A percentile compares a stretch with the other conserved stretches of the same genome.
Evolutionary conservation across 2,797 vertebrate species (phyloP).

Genomic region (Enteromius paludinosus): DNA sequence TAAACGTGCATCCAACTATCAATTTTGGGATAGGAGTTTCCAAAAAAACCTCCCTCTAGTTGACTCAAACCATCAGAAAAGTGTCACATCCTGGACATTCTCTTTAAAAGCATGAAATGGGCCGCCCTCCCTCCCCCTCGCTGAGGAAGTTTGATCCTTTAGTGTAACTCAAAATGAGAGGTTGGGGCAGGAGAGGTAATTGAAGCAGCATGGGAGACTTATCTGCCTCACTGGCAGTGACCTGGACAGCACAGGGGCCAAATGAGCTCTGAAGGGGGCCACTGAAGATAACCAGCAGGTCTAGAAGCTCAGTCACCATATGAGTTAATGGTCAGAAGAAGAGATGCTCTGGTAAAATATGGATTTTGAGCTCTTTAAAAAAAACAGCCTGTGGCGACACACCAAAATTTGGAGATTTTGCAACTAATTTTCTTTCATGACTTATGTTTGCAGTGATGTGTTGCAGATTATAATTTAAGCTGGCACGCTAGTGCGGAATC

Average conservation of each 20-base stretch:
- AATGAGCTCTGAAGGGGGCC: slow-evolving; percentile 74
- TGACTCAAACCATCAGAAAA: slow-evolving; percentile 54
- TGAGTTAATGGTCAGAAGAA: slow-evolving; percentile 30
- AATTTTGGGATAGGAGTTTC: slow-evolving; percentile 62
- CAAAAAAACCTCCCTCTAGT: slow-evolving; percentile 64
- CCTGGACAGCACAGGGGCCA: slow-evolving; percentile 73
- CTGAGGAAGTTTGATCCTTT: slow-evolving; percentile 23
- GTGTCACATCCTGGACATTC: slow-evolving; percentile 39
- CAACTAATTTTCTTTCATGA: not conserved
- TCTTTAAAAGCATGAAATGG: slow-evolving; percentile 29
- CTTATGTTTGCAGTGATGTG: not conserved
- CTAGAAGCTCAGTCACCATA: slow-evolving; percentile 63
- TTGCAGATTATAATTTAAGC: not conserved
- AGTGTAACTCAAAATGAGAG: slow-evolving; percentile 38
- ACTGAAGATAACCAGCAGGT: slow-evolving; percentile 67
- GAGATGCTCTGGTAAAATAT: slow-evolving; percentile 3
- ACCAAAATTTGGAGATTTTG: not conserved
- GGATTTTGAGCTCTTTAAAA: slow-evolving; percentile 22
- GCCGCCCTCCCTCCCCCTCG: not conserved
- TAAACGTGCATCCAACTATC: not conserved
- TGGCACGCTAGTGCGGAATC: not conserved
- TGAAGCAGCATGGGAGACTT: slow-evolving; percentile 79
- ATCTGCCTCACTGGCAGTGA: slow-evolving; percentile 76
- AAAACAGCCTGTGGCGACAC: not conserved
- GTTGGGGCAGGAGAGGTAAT: slow-evolving; percentile 70